phyloP scores from a whole-genome alignment of 2,113 vertebrate genomes.

The Indri indri region DNA sequence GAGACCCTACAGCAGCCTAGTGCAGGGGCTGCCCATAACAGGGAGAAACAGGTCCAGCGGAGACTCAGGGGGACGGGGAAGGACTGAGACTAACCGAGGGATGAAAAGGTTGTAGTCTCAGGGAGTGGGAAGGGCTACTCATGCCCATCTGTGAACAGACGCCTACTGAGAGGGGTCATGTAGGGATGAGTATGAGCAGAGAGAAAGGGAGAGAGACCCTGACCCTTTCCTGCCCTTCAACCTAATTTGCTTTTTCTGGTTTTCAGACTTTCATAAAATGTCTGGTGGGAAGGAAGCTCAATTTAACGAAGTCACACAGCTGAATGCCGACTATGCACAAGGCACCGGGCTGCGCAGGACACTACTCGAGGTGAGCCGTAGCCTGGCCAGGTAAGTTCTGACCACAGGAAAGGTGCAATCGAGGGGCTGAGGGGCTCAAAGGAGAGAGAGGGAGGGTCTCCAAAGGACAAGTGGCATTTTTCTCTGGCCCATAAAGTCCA shows the following conservation, averaged over 20 bases:
- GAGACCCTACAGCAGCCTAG: neutral
- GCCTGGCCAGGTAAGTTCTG: neutral
- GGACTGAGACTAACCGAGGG: neutral
- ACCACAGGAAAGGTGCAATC: neutral
- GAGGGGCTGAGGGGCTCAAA: neutral
- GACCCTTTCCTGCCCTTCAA: neutral
- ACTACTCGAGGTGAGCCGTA: neutral
- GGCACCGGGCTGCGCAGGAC: neutral
- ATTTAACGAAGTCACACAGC: neutral
- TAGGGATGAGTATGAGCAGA: neutral
- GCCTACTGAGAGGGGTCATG: neutral
- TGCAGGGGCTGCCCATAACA: neutral
- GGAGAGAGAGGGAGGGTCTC: neutral
- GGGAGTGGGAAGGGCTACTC: neutral
- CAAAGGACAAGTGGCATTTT: neutral
- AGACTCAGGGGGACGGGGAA: accelerated
- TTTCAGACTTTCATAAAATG: neutral
- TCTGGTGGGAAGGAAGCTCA: neutral
- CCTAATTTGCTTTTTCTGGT: neutral
- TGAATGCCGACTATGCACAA: neutral
- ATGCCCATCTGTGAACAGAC: neutral
- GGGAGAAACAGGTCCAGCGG: neutral
- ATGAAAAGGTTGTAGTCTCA: neutral
- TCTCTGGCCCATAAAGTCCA: neutral
- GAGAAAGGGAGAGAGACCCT: neutral